Evolutionary conservation across 30 jellyfish, hydroid and myxozoan species (phyloP).

Genomic region (Euphysa ruthae): DNA sequence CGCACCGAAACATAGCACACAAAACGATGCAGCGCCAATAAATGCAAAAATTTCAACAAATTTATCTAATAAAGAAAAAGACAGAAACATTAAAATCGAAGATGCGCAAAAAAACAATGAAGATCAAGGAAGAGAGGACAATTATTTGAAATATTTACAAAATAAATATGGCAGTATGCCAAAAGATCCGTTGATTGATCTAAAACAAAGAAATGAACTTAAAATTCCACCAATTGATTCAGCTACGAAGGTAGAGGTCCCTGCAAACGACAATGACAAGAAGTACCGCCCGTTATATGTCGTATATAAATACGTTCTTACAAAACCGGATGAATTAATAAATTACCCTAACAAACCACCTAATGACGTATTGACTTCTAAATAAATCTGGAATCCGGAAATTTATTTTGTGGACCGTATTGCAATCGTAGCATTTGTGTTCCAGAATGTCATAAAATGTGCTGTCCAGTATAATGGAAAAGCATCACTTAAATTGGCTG

Average conservation of each 20-base stretch:
- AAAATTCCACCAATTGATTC: background rate
- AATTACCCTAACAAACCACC: background rate
- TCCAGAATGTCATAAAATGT: background rate
- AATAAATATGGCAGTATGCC: background rate
- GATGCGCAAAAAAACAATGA: too few relatives aligned
- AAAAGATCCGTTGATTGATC: background rate
- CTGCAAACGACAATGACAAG: background rate
- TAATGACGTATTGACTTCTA: too few relatives aligned
- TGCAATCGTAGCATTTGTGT: background rate
- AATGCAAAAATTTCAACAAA: too few relatives aligned
- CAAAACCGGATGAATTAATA: background rate
- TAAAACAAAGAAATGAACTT: background rate
- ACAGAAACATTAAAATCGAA: too few relatives aligned
- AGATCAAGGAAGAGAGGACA: too few relatives aligned
- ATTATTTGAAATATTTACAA: background rate
- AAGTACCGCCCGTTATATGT: background rate
- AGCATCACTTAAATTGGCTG: too few relatives aligned
- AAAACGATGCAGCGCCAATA: too few relatives aligned
- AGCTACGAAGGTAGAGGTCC: background rate
- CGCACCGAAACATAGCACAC: too few relatives aligned
- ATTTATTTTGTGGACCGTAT: background rate
- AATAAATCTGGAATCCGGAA: background rate
- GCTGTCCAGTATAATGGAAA: background rate
- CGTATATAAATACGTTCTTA: background rate
- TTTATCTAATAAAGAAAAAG: too few relatives aligned